Conservation (phyloP, 1,140 invertebrate genomes). For the Homarus americanus region DNA sequence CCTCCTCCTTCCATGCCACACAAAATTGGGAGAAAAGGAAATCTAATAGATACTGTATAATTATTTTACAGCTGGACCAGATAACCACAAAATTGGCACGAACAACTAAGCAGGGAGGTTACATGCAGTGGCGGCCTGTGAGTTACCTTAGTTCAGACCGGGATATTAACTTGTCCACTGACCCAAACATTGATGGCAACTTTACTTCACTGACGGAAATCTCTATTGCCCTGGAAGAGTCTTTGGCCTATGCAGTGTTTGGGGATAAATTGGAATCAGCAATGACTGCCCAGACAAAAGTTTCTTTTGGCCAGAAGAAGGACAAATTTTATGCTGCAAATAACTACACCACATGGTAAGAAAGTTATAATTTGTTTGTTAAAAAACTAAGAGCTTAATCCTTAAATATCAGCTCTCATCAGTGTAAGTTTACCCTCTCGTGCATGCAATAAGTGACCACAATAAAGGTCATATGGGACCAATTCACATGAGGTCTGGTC, state of each 20-base stretch:
- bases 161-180: slow-evolving; percentile 28
- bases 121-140: slow-evolving; percentile 63
- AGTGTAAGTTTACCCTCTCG: no score
- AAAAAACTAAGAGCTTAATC: no score
- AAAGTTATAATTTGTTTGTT: neutral
- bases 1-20: no score
- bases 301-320: slow-evolving; percentile 46
- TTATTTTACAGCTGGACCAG: slow-evolving; percentile 43
- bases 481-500: no score
- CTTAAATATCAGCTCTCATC: no score
- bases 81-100: slow-evolving; percentile 15
- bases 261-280: slow-evolving; percentile 2
- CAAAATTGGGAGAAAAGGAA: no score
- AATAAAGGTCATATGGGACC: no score
- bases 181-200: slow-evolving; percentile 30
- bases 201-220: neutral
- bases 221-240: slow-evolving; percentile 14
- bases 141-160: slow-evolving; percentile 44
- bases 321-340: slow-evolving; percentile 43
- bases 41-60: no score
- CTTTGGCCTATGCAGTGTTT: slow-evolving; percentile 54
- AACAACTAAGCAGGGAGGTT: neutral
- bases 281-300: slow-evolving; percentile 2
- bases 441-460: no score
- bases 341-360: slow-evolving; percentile 66